Percentiles rank a stretch among this genome's conserved stretches.
These are phyloP conservation scores for Salticus scenicus DNA, from an alignment of 2,888 invertebrate genomes.

Conservation along the genomic window DNA sequence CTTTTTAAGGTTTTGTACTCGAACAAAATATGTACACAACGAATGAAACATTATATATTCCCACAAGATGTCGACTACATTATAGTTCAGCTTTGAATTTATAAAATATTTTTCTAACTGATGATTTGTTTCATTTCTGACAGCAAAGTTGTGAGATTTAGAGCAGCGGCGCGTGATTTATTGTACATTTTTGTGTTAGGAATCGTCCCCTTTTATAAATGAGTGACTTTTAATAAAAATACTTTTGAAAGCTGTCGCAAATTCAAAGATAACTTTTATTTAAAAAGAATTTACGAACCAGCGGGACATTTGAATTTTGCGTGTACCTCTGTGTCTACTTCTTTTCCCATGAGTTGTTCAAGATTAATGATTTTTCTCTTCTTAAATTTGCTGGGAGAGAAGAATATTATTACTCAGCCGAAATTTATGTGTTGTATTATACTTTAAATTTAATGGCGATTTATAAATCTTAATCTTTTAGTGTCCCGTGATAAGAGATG, in stretches of 20 bases:
- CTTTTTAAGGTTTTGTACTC: too few relatives aligned
- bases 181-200: neutral
- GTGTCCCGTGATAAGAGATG: too few relatives aligned
- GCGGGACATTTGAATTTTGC: neutral
- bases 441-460: too few relatives aligned
- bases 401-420: too few relatives aligned
- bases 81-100: too few relatives aligned
- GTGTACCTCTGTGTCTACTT: neutral
- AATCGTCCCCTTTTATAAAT: neutral
- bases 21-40: too few relatives aligned
- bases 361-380: neutral
- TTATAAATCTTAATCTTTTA: too few relatives aligned
- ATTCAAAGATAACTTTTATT: neutral
- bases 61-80: too few relatives aligned
- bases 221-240: neutral
- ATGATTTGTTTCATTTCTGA: neutral
- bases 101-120: too few relatives aligned
- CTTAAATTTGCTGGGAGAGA: too few relatives aligned
- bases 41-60: too few relatives aligned
- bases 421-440: too few relatives aligned
- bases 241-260: neutral
- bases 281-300: neutral
- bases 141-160: neutral
- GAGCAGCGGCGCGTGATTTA: neutral
- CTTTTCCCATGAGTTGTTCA: neutral